phyloP scores from a whole-genome alignment of 1,140 invertebrate species.

The Heliconius eleuchia region DNA sequence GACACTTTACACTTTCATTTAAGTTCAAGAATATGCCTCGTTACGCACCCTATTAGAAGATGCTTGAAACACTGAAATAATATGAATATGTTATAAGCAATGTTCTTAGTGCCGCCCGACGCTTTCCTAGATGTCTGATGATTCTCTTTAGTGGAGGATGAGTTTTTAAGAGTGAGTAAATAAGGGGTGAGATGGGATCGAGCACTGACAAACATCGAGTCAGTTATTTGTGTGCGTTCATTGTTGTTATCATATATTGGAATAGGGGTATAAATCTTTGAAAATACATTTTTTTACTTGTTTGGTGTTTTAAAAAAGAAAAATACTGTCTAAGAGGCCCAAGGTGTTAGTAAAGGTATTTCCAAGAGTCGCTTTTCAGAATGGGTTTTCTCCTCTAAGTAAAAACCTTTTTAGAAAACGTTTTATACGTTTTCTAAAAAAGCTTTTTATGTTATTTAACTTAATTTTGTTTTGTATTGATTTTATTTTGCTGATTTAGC shows the following conservation, averaged over 20 bases:
- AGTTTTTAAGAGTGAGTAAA: conserved; percentile 31
- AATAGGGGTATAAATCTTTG: too few relatives aligned
- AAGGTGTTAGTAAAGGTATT: too few relatives aligned
- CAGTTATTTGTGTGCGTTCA: conserved; percentile 39
- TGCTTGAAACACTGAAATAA: background rate
- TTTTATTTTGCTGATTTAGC: too few relatives aligned
- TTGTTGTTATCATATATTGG: conserved; percentile 38
- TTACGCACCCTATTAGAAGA: conserved; percentile 6
- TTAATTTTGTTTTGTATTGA: too few relatives aligned
- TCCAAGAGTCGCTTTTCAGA: too few relatives aligned
- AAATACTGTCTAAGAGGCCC: too few relatives aligned
- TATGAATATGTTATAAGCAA: conserved; percentile 15
- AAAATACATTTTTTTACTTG: too few relatives aligned
- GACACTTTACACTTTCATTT: background rate
- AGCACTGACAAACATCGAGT: conserved; percentile 56
- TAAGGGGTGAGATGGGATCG: conserved; percentile 31
- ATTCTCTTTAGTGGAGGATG: conserved; percentile 21
- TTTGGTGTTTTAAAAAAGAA: too few relatives aligned
- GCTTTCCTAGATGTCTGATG: conserved; percentile 5
- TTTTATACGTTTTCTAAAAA: too few relatives aligned
- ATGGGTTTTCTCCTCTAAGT: too few relatives aligned
- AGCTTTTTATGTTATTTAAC: too few relatives aligned
- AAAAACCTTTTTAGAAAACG: too few relatives aligned
- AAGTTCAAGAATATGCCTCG: conserved; percentile 8
- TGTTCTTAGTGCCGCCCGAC: background rate